Evolutionary conservation across 2,797 vertebrate genomes (phyloP), one percentile per base, ranked within the genome.

Genomic region (Molothrus ater): DNA sequence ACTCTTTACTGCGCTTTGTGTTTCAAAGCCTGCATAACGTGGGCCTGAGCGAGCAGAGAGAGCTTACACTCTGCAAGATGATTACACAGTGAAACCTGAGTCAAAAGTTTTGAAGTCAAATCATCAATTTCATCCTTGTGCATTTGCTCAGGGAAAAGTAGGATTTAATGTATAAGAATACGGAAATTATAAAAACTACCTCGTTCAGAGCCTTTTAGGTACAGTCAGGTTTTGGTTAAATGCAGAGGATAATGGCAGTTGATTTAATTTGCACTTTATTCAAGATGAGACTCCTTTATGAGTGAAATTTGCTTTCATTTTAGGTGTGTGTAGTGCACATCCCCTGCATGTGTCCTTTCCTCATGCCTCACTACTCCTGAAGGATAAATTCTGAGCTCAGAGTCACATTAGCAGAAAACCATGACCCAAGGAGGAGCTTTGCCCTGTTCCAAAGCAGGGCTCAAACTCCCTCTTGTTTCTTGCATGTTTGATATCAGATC

Each of bases 31-130:
- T 80, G 38, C 18, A 20, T 64, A 64, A 47, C 3, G 4, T 29
- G 40, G 70, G 47, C 71, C 45, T 57, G 45, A 76, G 47, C 0
- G 0, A 72, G 72, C 22, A 42, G 56, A 80, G 31, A 34, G 34
- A 60, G 24, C 31, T n/a, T 61, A 16, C 2, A 2, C 28, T 82
- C 61, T 72, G 50, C 61, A 83, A 80, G 57, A 36, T 11, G 18
- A 84, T 73, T 69, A 54, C 74, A 48, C 28, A 70, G 19, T 25
- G 17, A 56, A 89, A 90, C 32, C 47, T 20, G 70, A 92, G 90
- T 66, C 43, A 80, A 74, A 94, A 80, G 26, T 48, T 92, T 64
- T 63, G 24, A 86, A 91, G 88, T 60, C 51, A 86, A 73, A 95
- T 60, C 4, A 66, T 32, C 34, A 64, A 11, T 48, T 73, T 19